Percentiles rank a stretch among this genome's conserved stretches.
phyloP scores from a whole-genome alignment of 1,140 invertebrate species.

The Cydia fagiglandana region DNA sequence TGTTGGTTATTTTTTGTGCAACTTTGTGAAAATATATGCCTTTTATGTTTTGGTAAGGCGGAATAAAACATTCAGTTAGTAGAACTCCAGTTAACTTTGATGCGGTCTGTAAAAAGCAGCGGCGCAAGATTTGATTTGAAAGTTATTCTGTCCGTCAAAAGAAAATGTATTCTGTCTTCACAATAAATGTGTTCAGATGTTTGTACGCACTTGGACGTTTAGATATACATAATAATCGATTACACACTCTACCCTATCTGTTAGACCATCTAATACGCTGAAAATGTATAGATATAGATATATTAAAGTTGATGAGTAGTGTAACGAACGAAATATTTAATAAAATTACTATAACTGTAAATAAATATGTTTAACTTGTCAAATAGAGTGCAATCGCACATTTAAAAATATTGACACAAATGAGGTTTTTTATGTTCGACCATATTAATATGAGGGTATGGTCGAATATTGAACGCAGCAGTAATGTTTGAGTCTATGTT shows the following conservation, averaged over 20 bases:
- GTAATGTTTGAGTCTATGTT: not conserved
- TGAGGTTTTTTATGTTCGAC: not conserved
- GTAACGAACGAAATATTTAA: not conserved
- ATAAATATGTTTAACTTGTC: not conserved
- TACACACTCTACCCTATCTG: not conserved
- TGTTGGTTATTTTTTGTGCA: too few relatives aligned
- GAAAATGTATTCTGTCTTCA: too few relatives aligned
- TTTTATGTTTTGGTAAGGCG: too few relatives aligned
- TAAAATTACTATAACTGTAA: not conserved
- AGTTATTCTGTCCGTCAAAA: too few relatives aligned
- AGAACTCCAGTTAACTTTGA: too few relatives aligned
- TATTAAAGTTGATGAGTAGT: slow-evolving; percentile 27
- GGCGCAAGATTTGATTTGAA: too few relatives aligned
- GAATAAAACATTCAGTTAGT: too few relatives aligned
- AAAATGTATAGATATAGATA: slow-evolving; percentile 11
- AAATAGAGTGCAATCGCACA: not conserved
- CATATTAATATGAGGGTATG: not conserved
- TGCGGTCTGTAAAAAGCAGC: too few relatives aligned
- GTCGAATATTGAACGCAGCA: not conserved
- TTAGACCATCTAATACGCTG: not conserved
- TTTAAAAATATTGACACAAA: not conserved
- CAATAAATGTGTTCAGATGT: too few relatives aligned
- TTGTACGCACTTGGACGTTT: not conserved
- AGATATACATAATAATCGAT: not conserved
- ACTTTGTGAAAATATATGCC: too few relatives aligned